Evolutionary conservation across 2,888 invertebrate species (phyloP).

Genomic region (Eilema sororculum): DNA sequence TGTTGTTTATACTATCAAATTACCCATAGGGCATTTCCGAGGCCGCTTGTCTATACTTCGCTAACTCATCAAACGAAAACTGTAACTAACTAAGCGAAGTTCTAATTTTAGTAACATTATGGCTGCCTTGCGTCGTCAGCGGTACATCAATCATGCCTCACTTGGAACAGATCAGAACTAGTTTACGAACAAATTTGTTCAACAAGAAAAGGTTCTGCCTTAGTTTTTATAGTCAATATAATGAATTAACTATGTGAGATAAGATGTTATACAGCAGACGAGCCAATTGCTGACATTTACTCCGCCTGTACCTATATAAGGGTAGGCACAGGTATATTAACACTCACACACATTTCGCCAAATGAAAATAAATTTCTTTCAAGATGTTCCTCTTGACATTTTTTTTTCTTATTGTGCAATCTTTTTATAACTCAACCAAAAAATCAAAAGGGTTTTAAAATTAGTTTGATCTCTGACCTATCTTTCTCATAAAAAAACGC

Average conservation of each 20-base stretch:
- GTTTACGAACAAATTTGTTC: constrained; percentile 46
- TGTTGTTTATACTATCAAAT: constrained; percentile 24
- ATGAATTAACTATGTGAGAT: constrained; percentile 9
- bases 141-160: constrained; percentile 71
- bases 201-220: constrained; percentile 45
- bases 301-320: too few relatives aligned
- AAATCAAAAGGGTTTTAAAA: too few relatives aligned
- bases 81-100: constrained; percentile 55
- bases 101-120: constrained; percentile 72
- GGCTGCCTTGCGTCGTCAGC: constrained; percentile 58
- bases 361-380: too few relatives aligned
- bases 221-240: constrained; percentile 34
- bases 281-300: neutral
- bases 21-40: constrained; percentile 33
- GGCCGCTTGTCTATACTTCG: constrained; percentile 37
- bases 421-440: too few relatives aligned
- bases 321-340: too few relatives aligned
- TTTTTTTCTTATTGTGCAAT: too few relatives aligned
- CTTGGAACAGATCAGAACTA: constrained; percentile 55
- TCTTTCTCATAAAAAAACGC: too few relatives aligned
- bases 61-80: constrained; percentile 51
- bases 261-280: too few relatives aligned
- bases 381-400: too few relatives aligned
- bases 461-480: too few relatives aligned
- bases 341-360: too few relatives aligned